Evolutionary conservation across 2,797 vertebrate species (phyloP), one percentile per base, ranked within the genome.

Genomic region (Limnodromus scolopaceus): DNA sequence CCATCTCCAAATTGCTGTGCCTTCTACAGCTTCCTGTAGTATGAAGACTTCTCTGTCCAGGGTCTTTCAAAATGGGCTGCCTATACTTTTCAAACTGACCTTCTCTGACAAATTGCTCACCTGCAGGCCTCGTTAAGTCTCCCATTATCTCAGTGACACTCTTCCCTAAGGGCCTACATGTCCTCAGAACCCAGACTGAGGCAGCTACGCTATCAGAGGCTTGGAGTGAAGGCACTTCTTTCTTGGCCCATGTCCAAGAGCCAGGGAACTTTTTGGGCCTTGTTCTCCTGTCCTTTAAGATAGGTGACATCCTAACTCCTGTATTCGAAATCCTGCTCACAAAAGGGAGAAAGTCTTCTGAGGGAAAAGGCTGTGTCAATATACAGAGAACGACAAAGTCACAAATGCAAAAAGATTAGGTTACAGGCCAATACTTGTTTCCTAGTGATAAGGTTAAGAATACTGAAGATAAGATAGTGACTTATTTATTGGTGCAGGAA

Each of bases 361-460:
- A 81, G 55, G 43, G 16, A 87, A 69, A 94, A 86, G 57, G 45
- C 64, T 70, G 30, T 76, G 60, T 34, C 46, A 41, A 49, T 14
- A 60, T 9, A n/a, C 15, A 71, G 43, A 83, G 43, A 41, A 60
- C 15, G 38, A 60, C 60, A 61, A 91, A 84, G 66, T 54, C 65
- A 92, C 27, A 28, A 69, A 34, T 1, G 24, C 60, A 72, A 66
- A 57, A 75, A 63, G 93, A 66, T 93, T 63, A 61, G 60, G 66
- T 89, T 93, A 86, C 51, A 84, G 82, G 57, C 38, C 81, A 84
- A 9, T 53, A 41, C 68, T 93, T 74, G 23, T 64, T 84, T 95
- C 80, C 88, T 80, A 87, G 27, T 64, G 79, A 93, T 86, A 90
- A 92, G 48, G 80, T 58, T 74, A 94, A 81, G 77, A 90, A 76